Conservation (phyloP, 2,888 invertebrate genomes). For the Agrochola litura region DNA sequence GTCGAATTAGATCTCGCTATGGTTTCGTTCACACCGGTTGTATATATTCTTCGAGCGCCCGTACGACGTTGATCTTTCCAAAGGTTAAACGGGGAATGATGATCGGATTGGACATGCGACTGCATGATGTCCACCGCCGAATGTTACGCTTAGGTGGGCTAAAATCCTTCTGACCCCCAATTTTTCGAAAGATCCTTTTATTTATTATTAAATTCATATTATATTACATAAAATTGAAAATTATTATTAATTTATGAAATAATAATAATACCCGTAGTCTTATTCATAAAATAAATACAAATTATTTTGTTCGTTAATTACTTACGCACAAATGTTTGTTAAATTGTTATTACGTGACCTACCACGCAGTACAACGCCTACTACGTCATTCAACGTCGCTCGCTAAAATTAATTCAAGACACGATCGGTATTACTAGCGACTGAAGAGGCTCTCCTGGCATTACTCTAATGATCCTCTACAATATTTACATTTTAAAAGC, state of each 20-base stretch:
- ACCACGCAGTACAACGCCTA: conserved; percentile 25
- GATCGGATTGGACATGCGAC: conserved; percentile 84
- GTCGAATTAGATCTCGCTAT: conserved; percentile 73
- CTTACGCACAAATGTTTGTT: conserved; percentile 15
- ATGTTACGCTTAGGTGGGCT: conserved; percentile 87
- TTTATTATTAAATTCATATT: no score
- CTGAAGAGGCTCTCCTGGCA: conserved; percentile 68
- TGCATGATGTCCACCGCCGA: conserved; percentile 87
- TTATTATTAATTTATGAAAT: no score
- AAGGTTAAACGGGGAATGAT: conserved; percentile 89
- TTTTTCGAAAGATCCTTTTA: conserved; percentile 77
- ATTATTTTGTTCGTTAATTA: conserved; percentile 23
- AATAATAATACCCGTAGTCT: background rate
- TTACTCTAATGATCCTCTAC: conserved; percentile 58
- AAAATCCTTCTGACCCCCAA: conserved; percentile 85
- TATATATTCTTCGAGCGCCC: background rate
- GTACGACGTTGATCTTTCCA: conserved; percentile 82
- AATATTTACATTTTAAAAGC: conserved; percentile 55
- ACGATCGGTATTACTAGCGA: conserved; percentile 71
- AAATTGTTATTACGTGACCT: conserved; percentile 27
- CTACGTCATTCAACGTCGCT: conserved; percentile 40
- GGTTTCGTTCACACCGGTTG: conserved; percentile 65
- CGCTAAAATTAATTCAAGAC: conserved; percentile 72
- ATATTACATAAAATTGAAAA: no score
- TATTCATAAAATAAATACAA: background rate